Percentiles rank a stretch among this genome's conserved stretches.
Evolutionary conservation across 53 echinoderm and acorn worm genomes (phyloP).

Genomic region (Patiria pectinifera): DNA sequence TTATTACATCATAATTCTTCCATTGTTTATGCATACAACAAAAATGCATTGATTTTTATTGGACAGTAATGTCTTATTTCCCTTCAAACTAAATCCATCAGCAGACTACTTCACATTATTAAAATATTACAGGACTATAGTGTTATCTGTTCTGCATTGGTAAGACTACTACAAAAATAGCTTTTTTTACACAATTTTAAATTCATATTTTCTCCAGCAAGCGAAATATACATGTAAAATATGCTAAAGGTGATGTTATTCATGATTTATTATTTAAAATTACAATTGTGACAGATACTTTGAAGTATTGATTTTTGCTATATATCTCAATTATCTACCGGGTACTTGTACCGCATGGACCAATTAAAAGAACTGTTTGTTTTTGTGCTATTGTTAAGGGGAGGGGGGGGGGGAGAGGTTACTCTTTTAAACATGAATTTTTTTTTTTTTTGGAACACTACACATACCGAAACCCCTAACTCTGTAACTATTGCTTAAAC

Average conservation of each 20-base stretch:
- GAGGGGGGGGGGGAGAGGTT: too few species aligned
- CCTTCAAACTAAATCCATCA: background rate
- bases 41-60: conserved; percentile 38
- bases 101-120: background rate
- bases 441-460: conserved; percentile 7
- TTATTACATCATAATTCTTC: conserved; percentile 28
- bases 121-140: conserved; percentile 23
- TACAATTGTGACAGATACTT: too few species aligned
- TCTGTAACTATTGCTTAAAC: background rate
- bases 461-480: background rate
- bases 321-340: background rate
- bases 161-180: conserved; percentile 58
- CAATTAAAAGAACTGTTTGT: too few species aligned
- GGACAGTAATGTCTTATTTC: background rate
- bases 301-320: background rate
- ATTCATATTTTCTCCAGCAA: background rate
- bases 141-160: background rate
- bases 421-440: too few species aligned
- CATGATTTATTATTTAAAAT: too few species aligned
- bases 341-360: too few species aligned
- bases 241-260: background rate
- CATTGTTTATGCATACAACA: conserved; percentile 33
- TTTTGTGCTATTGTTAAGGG: too few species aligned
- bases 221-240: background rate
- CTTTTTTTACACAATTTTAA: background rate